Conservation (phyloP, 1,140 invertebrate genomes). For the Macrobrachium rosenbergii region DNA sequence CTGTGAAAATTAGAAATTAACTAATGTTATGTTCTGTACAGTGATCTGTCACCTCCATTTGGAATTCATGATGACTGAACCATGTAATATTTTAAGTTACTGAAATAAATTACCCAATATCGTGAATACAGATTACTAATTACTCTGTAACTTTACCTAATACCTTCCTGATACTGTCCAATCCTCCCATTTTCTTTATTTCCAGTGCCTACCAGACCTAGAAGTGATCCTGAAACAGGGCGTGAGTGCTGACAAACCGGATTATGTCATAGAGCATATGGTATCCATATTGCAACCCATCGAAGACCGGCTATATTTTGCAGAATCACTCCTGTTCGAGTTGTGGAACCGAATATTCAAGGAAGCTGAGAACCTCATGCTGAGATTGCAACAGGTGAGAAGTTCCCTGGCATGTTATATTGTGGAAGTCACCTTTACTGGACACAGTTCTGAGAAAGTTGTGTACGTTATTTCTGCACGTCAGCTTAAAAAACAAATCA, state of each 20-base stretch:
- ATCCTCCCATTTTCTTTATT: neutral
- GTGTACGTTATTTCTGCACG: too few relatives aligned
- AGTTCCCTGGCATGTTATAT: neutral
- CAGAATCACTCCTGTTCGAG: slow-evolving; percentile 48
- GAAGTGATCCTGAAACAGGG: slow-evolving; percentile 34
- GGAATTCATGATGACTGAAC: too few relatives aligned
- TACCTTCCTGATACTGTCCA: neutral
- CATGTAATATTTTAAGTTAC: too few relatives aligned
- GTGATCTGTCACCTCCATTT: too few relatives aligned
- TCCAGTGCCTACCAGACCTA: slow-evolving; percentile 43
- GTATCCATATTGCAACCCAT: slow-evolving; percentile 31
- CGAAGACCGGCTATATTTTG: slow-evolving; percentile 46
- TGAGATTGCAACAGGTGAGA: slow-evolving; percentile 32
- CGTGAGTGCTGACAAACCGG: neutral
- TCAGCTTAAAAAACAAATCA: too few relatives aligned
- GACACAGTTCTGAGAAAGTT: neutral
- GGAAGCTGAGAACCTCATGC: slow-evolving; percentile 33
- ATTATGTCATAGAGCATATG: slow-evolving; percentile 12
- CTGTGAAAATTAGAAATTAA: too few relatives aligned
- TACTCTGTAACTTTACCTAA: too few relatives aligned
- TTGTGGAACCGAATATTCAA: slow-evolving; percentile 41
- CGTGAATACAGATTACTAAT: too few relatives aligned
- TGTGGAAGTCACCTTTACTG: neutral
- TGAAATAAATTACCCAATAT: too few relatives aligned
- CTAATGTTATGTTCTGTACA: too few relatives aligned